Evolutionary conservation across 2,888 invertebrate genomes (phyloP), one percentile per base, ranked within the genome.

Genomic region (Charanyca ferruginea): DNA sequence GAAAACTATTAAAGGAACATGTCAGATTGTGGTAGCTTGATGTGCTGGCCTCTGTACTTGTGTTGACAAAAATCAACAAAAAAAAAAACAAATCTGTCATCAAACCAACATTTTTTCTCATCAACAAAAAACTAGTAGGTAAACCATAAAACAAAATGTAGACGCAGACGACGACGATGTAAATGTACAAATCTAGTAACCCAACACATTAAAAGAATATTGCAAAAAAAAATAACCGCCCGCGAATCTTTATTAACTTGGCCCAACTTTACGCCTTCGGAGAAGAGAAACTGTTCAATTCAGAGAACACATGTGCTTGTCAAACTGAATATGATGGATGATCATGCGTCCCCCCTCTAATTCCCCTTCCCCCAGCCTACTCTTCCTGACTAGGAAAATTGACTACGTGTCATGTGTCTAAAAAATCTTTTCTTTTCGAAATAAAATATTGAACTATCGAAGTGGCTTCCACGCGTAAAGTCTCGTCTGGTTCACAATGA

Each of bases 321-420:
- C 92, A 91, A 87, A 89, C 84, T 87, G 90, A 91, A 88, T 89
- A 92, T 91, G 92, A 92, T 91, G 84, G 88, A 92, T 92, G 88
- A 73, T 76, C 84, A 74, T 52, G 16, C 62, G 69, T 69, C 57
- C 74, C 63, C 63, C 69, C 66, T 71, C 35, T 32, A 49, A 81
- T 59, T 59, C 66, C 64, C 80, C 73, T 66, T 67, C 80, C 76
- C 71, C 66, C 68, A 58, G 66, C 67, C 54, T 68, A 52, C 67
- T 67, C 71, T 80, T 76, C 77, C 73, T 67, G 69, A 13, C 68
- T 65, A 69, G 71, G 83, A 80, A 82, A 86, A 87, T 87, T 83
- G 80, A 81, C 83, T 84, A 72, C 82, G 81, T 79, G 76, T 80
- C 79, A 62, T 32, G 63, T 70, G 57, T 53, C 57, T 73, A 55